phyloP scores from a whole-genome alignment of 2,113 vertebrate genomes.

The Geothlypis trichas region DNA sequence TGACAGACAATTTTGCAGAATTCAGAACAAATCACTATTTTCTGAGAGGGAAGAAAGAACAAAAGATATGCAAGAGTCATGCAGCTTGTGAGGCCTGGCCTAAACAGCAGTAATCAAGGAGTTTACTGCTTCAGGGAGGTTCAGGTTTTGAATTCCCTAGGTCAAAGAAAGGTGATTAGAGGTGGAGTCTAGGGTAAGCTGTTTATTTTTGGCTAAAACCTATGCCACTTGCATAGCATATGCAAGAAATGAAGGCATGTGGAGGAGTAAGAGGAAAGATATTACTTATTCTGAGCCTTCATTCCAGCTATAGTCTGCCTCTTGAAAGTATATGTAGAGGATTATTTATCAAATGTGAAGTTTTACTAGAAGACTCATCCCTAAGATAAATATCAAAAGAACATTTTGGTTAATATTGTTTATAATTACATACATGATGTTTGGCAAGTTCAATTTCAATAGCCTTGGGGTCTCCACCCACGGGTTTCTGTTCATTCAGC shows the following conservation, averaged over 20 bases:
- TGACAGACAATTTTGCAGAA: neutral
- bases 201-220: neutral
- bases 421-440: constrained; percentile 87
- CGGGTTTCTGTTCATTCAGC: constrained; percentile 90
- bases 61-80: accelerated
- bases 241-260: neutral
- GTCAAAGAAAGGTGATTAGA: neutral
- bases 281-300: neutral
- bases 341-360: neutral
- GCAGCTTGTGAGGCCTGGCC: neutral
- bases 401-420: neutral
- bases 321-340: neutral
- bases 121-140: neutral
- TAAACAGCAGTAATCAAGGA: neutral
- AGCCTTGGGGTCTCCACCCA: constrained; percentile 93
- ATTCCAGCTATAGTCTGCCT: neutral
- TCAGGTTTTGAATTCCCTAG: neutral
- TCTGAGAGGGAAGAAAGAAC: neutral
- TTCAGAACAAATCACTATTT: neutral
- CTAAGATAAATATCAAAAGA: neutral
- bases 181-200: neutral
- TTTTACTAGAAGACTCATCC: neutral
- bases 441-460: constrained; percentile 98
- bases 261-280: neutral
- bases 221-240: neutral